Conservation (phyloP, 2,797 vertebrate genomes). For the Tenualosa thibaudeaui region DNA sequence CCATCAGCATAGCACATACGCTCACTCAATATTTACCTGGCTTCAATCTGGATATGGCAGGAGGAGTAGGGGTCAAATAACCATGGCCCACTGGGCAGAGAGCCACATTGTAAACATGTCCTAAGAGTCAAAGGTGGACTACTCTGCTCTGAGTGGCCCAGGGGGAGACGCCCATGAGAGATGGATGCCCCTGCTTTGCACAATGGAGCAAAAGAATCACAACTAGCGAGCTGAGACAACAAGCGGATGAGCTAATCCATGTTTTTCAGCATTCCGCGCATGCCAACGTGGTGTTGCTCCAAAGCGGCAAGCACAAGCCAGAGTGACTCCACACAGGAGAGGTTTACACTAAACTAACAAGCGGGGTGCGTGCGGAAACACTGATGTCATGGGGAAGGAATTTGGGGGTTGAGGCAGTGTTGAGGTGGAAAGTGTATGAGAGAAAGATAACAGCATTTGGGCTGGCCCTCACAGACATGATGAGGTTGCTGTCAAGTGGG, state of each 20-base stretch:
- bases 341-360: slow-evolving; percentile 67
- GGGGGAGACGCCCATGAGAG: slow-evolving; percentile 1
- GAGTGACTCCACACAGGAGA: slow-evolving; percentile 49
- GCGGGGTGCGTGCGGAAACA: slow-evolving; percentile 38
- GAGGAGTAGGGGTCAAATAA: not conserved
- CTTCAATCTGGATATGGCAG: not conserved
- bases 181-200: slow-evolving; percentile 34
- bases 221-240: slow-evolving; percentile 67
- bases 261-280: slow-evolving; percentile 75
- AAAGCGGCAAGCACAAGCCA: slow-evolving; percentile 56
- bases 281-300: slow-evolving; percentile 68
- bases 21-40: not conserved
- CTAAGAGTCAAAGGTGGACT: not conserved
- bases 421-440: slow-evolving; percentile 42
- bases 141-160: not conserved
- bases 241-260: slow-evolving; percentile 74
- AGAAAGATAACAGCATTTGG: slow-evolving; percentile 58
- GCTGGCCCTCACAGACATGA: slow-evolving; percentile 22
- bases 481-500: not conserved
- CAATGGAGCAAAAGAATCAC: slow-evolving; percentile 59
- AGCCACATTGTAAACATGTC: not conserved
- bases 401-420: slow-evolving; percentile 41
- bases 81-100: not conserved
- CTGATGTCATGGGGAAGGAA: slow-evolving; percentile 45
- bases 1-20: not conserved